These are phyloP conservation scores for Neoscelio sp. DNA, from an alignment of 2,888 invertebrate genomes.

Conservation along the genomic window DNA sequence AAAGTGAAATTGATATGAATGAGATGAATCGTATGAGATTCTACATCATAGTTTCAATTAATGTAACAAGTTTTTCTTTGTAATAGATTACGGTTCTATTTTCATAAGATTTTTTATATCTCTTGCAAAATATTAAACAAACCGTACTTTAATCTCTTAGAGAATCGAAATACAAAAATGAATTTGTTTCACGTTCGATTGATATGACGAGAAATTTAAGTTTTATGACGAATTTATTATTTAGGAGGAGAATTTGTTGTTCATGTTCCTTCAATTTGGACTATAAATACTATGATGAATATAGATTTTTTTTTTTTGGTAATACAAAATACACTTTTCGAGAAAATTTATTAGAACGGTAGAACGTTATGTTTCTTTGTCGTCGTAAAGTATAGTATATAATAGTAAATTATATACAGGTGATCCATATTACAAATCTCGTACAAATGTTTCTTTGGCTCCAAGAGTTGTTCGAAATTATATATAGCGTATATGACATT, in stretches of 20 bases:
- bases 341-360: constrained; percentile 60
- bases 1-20: constrained; percentile 69
- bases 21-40: constrained; percentile 64
- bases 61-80: constrained; percentile 29
- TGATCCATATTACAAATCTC: constrained; percentile 62
- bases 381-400: constrained; percentile 62
- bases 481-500: constrained; percentile 21
- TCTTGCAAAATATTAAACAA: constrained; percentile 43
- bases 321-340: constrained; percentile 67
- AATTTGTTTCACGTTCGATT: constrained; percentile 26
- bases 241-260: constrained; percentile 4
- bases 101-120: constrained; percentile 10
- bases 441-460: constrained; percentile 65
- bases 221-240: constrained; percentile 4
- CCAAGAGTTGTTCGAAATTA: constrained; percentile 50
- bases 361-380: constrained; percentile 67
- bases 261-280: constrained; percentile 1
- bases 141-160: constrained; percentile 17
- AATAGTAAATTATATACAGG: constrained; percentile 65
- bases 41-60: constrained; percentile 62
- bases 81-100: constrained; percentile 24
- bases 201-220: constrained; percentile 58
- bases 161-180: constrained; percentile 31
- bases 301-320: constrained; percentile 46
- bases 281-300: constrained; percentile 45